These are phyloP conservation scores for Oryzias melastigma DNA, from an alignment of 2,113 vertebrate species.

Conservation along the genomic window DNA sequence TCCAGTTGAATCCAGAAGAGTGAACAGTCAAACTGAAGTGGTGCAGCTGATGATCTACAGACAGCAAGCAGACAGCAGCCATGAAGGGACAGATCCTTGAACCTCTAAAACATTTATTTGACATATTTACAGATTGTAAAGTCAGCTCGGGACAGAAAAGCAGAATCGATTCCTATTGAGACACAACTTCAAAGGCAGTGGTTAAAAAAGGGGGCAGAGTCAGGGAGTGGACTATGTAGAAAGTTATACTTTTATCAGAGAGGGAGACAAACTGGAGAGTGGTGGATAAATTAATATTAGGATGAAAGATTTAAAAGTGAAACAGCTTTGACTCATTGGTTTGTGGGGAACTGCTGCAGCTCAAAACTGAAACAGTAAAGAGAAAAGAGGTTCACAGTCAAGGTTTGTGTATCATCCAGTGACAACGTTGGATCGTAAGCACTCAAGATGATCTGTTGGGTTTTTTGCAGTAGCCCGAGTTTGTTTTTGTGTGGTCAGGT, in stretches of 20 bases:
- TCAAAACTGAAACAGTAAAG: constrained; percentile 30
- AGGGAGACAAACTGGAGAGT: constrained; percentile 45
- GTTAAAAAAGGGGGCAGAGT: constrained; percentile 46
- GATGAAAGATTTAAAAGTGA: constrained; percentile 33
- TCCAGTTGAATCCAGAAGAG: not conserved
- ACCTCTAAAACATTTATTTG: constrained; percentile 79
- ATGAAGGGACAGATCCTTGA: constrained; percentile 44
- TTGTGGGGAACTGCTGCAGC: not conserved
- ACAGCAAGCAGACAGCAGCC: constrained; percentile 41
- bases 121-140: constrained; percentile 74
- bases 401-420: constrained; percentile 8
- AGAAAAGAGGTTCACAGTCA: not conserved
- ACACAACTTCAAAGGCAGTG: constrained; percentile 34
- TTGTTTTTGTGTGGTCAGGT: constrained; percentile 16
- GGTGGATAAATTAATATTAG: constrained; percentile 67
- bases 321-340: constrained; percentile 18
- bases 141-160: constrained; percentile 32
- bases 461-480: constrained; percentile 1
- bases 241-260: constrained; percentile 66
- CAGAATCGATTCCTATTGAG: constrained; percentile 47
- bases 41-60: constrained; percentile 17
- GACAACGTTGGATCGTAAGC: too few relatives aligned
- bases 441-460: too few relatives aligned
- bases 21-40: not conserved
- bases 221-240: constrained; percentile 63